Base-by-base conservation (phyloP, 2,113 vertebrate species). In the Lutjanus erythropterus region DNA sequence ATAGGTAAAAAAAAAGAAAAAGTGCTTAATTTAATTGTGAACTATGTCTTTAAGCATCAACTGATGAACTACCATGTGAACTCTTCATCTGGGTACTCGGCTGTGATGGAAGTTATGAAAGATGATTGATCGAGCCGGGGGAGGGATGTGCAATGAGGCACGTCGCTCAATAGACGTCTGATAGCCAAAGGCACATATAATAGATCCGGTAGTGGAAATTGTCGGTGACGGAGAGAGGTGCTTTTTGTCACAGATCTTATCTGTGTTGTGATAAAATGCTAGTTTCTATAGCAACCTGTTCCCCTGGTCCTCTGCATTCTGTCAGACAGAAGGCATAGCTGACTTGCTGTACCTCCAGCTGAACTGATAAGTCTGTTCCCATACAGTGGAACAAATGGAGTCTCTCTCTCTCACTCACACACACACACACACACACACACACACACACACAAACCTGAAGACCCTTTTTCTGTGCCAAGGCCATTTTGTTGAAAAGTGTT, bases 301-400 rank as follows among this genome's bases (percentile, higher is more conserved):
- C 47, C 71, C 62, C 37, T 71, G 83, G 82, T 82, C 80, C 75
- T 53, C 76, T 68, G 69, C 85, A 25, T 55, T 71, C 88, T 88
- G 82, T 92, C 90, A 92, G 88, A 86, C 88, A 81, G 89, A 89
- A 92, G 89, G 88, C 86, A 73, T n/a, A 42, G 84, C 72, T 35
- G 72, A 83, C 84, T 87, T 23, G 59, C 86, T 81, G 78, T 89
- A 71, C 83, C 79, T 91, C 84, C 89, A 93, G 91, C 91, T 91
- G 88, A 93, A 89, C 83, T 92, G 90, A 94, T 95, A 91, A 93
- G 86, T 91, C 85, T 93, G 87, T 93, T 94, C 94, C 80, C 83
- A 80, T 86, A 52, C 73, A 75, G 76, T 59, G 79, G 55, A 85
- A 86, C 80, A 88, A 86, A 75, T 76, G 52, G 53, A 75, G 80